phyloP scores from a whole-genome alignment of 1,140 invertebrate genomes.

The Drosophila triauraria region DNA sequence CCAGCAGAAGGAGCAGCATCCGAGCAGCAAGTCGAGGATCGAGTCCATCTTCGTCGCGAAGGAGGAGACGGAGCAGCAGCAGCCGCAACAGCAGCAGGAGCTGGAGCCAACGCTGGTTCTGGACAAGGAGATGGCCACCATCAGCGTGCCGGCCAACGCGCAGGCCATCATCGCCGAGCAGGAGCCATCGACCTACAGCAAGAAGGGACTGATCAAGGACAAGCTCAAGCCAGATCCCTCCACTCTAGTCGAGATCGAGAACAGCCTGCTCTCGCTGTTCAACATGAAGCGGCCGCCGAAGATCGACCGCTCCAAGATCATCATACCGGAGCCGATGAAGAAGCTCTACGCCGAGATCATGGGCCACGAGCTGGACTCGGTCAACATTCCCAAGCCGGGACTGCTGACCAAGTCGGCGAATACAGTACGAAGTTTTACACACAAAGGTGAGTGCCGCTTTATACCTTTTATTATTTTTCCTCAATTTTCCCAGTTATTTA shows the following conservation, averaged over 20 bases:
- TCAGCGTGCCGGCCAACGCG: slow-evolving; percentile 61
- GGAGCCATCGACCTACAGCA: slow-evolving; percentile 78
- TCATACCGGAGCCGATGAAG: slow-evolving; percentile 92
- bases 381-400: slow-evolving; percentile 89
- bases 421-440: slow-evolving; percentile 93
- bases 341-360: slow-evolving; percentile 90
- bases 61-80: slow-evolving; percentile 5
- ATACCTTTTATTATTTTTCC: background rate
- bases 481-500: background rate
- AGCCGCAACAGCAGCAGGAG: slow-evolving; percentile 10
- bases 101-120: slow-evolving; percentile 21
- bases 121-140: slow-evolving; percentile 52
- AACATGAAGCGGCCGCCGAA: slow-evolving; percentile 88
- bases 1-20: slow-evolving; percentile 32
- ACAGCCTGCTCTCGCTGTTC: slow-evolving; percentile 90
- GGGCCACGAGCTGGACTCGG: slow-evolving; percentile 86
- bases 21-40: background rate
- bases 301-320: slow-evolving; percentile 86
- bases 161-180: slow-evolving; percentile 68
- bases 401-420: slow-evolving; percentile 90
- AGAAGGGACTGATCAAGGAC: slow-evolving; percentile 75
- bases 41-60: slow-evolving; percentile 8
- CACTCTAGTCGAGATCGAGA: slow-evolving; percentile 87
- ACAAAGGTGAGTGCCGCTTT: slow-evolving; percentile 88
- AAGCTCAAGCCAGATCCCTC: slow-evolving; percentile 82